Percentiles rank a stretch among this genome's conserved stretches.
Conservation (phyloP, 2,797 vertebrate species). For the Gouania willdenowi region DNA sequence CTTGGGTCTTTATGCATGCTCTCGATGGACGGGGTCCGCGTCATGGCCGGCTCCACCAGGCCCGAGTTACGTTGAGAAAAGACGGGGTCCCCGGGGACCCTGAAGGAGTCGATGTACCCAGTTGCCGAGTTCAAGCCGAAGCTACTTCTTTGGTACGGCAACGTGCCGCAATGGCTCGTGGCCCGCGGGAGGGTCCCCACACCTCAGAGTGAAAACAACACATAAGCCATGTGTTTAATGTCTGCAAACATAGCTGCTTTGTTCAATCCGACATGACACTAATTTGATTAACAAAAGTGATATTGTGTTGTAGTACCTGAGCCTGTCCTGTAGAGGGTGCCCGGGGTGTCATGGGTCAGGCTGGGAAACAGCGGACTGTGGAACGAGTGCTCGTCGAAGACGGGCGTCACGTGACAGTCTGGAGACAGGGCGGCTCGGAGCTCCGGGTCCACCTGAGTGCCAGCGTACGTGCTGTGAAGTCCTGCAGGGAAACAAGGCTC, state of each 20-base stretch:
- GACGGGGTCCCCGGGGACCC: conserved; percentile 74
- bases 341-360: conserved; percentile 81
- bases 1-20: conserved; percentile 98
- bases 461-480: conserved; percentile 89
- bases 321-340: conserved; percentile 79
- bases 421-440: conserved; percentile 84
- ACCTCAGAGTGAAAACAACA: conserved; percentile 67
- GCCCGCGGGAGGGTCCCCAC: conserved; percentile 88
- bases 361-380: conserved; percentile 93
- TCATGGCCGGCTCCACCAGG: conserved; percentile 81
- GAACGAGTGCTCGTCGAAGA: conserved; percentile 91
- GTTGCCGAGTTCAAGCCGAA: conserved; percentile 83
- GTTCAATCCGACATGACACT: no score
- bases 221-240: not conserved
- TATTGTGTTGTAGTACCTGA: conserved; percentile 66
- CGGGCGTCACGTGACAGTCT: conserved; percentile 89
- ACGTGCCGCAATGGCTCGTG: conserved; percentile 89
- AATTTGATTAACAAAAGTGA: no score
- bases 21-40: conserved; percentile 91
- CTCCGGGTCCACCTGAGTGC: conserved; percentile 91
- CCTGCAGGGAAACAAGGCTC: conserved; percentile 65
- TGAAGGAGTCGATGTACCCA: conserved; percentile 86
- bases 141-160: conserved; percentile 92
- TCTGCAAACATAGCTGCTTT: no score
- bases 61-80: conserved; percentile 76